Evolutionary conservation across 1,140 invertebrate genomes (phyloP), one percentile per base, ranked within the genome.

Genomic region (Caenorhabditis briggsae): DNA sequence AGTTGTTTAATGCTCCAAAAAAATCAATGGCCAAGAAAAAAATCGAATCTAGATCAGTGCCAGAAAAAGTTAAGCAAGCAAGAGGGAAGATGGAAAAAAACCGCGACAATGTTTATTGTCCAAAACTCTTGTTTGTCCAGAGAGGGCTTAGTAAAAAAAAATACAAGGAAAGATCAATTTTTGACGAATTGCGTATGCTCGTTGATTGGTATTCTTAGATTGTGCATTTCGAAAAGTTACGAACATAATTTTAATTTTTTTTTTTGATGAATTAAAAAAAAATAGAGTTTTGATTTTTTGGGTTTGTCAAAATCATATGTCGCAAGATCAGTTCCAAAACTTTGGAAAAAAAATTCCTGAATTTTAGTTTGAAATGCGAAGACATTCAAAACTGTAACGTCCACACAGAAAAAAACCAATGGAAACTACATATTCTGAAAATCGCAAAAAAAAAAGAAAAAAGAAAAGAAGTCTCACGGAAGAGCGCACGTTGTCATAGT

Each of bases 61-160:
- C 64, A 70, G 64, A 70, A 25, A 23, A 70, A 70, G n/a, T 70
- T 46, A 70, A 46, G 70, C 1, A 78, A 23, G 46, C 18, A n/a
- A 78, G 20, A 50, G 46, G 18, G 18, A 70, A 33, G 33, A 33
- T 33, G 7, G 41, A 8, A 18, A 23, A 78, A 78, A 50, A 78
- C 23, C 70, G 46, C 70, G 46, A 78, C 70, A 78, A 43, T 78
- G 70, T 78, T 78, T 78, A 78, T 78, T 78, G 70, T 78, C 70
- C 70, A 43, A 23, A 2, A 8, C 46, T 20, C 43, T 23, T 50
- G 43, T 78, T 78, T 78, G 70, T 78, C 25, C 43, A 50, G 70
- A 48, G 70, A 23, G 70, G 70, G 33, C 70, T 78, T 41, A 78
- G 41, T n/a, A 78, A 78, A 78, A 2, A 53, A 78, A 78, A 78